Percentiles rank a stretch among this genome's conserved stretches.
phyloP scores from a whole-genome alignment of 2,888 invertebrate species.

The Mongoloraphidia duomilia region DNA sequence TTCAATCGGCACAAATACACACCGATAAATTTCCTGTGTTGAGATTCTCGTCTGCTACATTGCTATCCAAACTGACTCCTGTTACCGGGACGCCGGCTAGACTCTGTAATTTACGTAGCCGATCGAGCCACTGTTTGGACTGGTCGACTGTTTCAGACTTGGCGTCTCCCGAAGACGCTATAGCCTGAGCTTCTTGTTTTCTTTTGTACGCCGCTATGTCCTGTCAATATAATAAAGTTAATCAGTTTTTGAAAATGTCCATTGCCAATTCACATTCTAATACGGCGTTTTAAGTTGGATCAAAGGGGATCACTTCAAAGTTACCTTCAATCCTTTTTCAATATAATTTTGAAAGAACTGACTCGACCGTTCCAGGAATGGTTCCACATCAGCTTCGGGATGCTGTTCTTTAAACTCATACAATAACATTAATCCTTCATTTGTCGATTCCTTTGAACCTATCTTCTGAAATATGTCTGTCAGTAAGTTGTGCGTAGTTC shows the following conservation, averaged over 20 bases:
- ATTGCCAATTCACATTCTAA: not conserved
- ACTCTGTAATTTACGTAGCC: conserved; percentile 1
- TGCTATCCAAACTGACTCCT: too few species aligned
- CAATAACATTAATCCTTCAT: conserved; percentile 64
- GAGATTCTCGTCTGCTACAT: too few species aligned
- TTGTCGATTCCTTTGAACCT: conserved; percentile 74
- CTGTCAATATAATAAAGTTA: not conserved
- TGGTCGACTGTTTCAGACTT: not conserved
- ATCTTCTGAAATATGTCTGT: conserved; percentile 84
- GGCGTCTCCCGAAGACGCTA: too few species aligned
- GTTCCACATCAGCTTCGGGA: conserved; percentile 74
- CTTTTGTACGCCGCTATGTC: conserved; percentile 3
- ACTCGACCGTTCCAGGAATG: conserved; percentile 69
- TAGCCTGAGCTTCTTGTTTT: conserved; percentile 1
- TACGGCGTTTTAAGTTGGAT: not conserved
- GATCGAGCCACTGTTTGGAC: conserved; percentile 1
- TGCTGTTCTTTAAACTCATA: conserved; percentile 68
- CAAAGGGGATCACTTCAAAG: conserved; percentile 18
- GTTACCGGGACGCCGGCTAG: not conserved
- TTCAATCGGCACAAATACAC: too few species aligned
- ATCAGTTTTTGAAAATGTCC: not conserved
- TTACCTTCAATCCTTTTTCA: conserved; percentile 55
- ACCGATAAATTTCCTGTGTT: too few species aligned
- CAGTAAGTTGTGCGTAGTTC: conserved; percentile 71
- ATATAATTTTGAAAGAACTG: conserved; percentile 80